A percentile compares a stretch with the other conserved stretches of the same genome.
phyloP scores from a whole-genome alignment of 2,113 vertebrate genomes.

The Myxocyprinus asiaticus region DNA sequence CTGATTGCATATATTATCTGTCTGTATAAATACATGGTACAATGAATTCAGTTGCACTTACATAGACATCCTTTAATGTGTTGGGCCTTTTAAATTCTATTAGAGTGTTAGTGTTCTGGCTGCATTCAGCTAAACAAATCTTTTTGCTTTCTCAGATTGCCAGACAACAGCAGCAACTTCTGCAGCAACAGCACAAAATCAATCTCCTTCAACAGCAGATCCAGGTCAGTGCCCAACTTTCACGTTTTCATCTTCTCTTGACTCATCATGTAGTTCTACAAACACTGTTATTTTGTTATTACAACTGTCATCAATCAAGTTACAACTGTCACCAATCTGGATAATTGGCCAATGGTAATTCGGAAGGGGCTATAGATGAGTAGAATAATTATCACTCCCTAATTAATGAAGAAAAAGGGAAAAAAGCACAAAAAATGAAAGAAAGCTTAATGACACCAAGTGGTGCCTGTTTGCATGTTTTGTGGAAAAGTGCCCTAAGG shows the following conservation, averaged over 20 bases:
- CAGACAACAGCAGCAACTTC: slow-evolving; percentile 98
- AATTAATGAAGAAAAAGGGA: slow-evolving; percentile 69
- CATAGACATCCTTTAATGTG: no score
- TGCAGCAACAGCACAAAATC: slow-evolving; percentile 99
- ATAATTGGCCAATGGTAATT: slow-evolving; percentile 72
- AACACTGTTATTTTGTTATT: slow-evolving; percentile 31
- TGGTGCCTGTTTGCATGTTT: slow-evolving; percentile 65
- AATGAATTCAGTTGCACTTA: slow-evolving; percentile 14
- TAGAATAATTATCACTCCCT: slow-evolving; percentile 78
- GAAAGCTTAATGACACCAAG: slow-evolving; percentile 68
- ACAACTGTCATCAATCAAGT: slow-evolving; percentile 18
- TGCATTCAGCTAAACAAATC: background rate
- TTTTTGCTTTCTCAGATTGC: slow-evolving; percentile 84
- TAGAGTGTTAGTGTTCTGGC: no score
- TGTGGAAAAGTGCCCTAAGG: slow-evolving; percentile 62
- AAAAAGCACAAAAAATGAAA: slow-evolving; percentile 42
- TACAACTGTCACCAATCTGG: slow-evolving; percentile 60
- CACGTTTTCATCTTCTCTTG: slow-evolving; percentile 12
- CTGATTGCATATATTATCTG: slow-evolving; percentile 42
- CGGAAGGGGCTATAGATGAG: slow-evolving; percentile 67
- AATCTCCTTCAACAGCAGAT: slow-evolving; percentile 99
- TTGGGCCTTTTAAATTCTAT: no score
- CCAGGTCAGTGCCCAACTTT: slow-evolving; percentile 86
- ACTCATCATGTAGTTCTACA: background rate
- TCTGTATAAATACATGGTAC: slow-evolving; percentile 13